Base-by-base conservation (phyloP, 30 jellyfish, hydroid and myxozoan species). In the Hydractinia symbiolongicarpus region DNA sequence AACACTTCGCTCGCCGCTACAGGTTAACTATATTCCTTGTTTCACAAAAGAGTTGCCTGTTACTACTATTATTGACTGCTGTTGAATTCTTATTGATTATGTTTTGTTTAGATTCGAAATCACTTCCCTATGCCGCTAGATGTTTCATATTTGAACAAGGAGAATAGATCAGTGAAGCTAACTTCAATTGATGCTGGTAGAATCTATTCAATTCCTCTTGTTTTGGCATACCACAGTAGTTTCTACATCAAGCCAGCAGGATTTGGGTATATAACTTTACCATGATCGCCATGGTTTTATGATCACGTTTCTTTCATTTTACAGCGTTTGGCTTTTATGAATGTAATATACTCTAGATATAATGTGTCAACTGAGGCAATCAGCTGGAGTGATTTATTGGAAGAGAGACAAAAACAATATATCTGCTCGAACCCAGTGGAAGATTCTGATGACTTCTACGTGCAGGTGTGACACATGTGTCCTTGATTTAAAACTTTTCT, bases 61-160 rank as follows among this genome's bases (percentile, higher is more conserved):
- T 2, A 30, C 9, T n/a, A 64, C 17, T 64, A 51, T 64, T 64
- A 11, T 16, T 58, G 17, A 58, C 69, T 11, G 40, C 74, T 64
- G 16, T 64, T 64, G 4, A 64, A 64, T n/a, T 14, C 6, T 77
- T 30, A 30, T 30, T 30, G 44, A 30, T 30, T 57, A 55, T 69
- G 30, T 70, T 54, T 4, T 50, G 40, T 68, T 21, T 72, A 91
- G 98, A 82, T 91, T 53, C 67, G 68, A 71, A 91, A 87, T 81
- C 98, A 91, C 71, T 91, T 91, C 67, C 98, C 98, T 14, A 86
- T 91, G 92, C 98, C 98, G 11, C 44, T 91, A 7, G 98, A 91
- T 61, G 68, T 91, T 20, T 55, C 73, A 10, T 86, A 86, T 56
- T 83, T 80, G 56, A 83, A 61, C 84, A 82, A 76, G 44, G 85